phyloP scores from a whole-genome alignment of 2,888 invertebrate genomes.

The Lathronympha strigana region DNA sequence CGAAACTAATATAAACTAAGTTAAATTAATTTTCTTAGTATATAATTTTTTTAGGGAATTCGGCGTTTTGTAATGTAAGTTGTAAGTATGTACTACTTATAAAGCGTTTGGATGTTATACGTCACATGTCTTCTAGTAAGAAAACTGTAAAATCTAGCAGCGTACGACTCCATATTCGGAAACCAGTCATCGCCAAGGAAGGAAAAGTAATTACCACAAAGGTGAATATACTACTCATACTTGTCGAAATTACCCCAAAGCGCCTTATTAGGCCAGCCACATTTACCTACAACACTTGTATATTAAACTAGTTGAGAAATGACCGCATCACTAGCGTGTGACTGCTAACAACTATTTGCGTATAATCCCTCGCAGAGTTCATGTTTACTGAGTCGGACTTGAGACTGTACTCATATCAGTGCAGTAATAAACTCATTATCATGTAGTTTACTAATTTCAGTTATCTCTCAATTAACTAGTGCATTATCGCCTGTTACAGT shows the following conservation, averaged over 20 bases:
- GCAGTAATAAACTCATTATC: slow-evolving; percentile 28
- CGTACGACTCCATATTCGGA: no score
- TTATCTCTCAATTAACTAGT: slow-evolving; percentile 47
- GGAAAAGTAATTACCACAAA: no score
- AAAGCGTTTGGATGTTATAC: no score
- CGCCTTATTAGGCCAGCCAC: not conserved
- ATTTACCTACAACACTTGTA: not conserved
- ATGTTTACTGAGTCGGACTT: slow-evolving; percentile 32
- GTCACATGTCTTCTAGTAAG: no score
- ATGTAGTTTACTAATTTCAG: slow-evolving; percentile 39
- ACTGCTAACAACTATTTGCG: slow-evolving; percentile 32
- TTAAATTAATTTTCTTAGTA: no score
- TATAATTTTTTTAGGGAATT: no score
- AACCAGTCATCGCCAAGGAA: no score
- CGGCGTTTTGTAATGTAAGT: no score
- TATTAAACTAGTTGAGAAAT: not conserved
- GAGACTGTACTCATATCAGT: slow-evolving; percentile 35
- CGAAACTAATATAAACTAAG: no score
- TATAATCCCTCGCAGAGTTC: slow-evolving; percentile 19
- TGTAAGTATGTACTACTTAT: no score
- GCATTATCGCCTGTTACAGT: slow-evolving; percentile 50
- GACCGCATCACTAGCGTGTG: slow-evolving; percentile 22
- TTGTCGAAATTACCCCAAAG: not conserved
- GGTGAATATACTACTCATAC: no score
- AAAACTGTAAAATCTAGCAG: no score